Evolutionary conservation across 2,888 invertebrate genomes (phyloP).

Genomic region (Orthonevra nobilis): DNA sequence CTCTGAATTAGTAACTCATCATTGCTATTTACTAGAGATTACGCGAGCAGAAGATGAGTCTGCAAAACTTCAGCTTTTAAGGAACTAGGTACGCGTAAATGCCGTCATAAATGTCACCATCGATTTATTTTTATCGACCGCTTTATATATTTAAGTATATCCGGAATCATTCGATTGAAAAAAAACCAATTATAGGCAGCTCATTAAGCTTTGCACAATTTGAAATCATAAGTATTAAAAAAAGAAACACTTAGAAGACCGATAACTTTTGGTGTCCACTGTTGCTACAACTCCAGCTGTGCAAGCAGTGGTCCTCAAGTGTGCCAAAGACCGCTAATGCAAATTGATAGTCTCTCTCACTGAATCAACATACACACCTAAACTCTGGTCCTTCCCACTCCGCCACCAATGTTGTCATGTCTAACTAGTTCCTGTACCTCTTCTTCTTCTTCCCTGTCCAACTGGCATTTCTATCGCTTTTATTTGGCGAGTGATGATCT

Average conservation of each 20-base stretch:
- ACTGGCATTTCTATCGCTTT: slow-evolving; percentile 52
- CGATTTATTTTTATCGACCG: no score
- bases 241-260: no score
- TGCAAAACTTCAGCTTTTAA: no score
- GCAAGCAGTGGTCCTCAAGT: slow-evolving; percentile 44
- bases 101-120: not conserved
- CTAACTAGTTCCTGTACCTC: slow-evolving; percentile 45
- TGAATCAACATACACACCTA: slow-evolving; percentile 29
- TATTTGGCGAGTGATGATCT: slow-evolving; percentile 61
- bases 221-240: no score
- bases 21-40: no score
- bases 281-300: slow-evolving; percentile 20
- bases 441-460: slow-evolving; percentile 14
- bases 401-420: not conserved
- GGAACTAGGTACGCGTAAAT: no score
- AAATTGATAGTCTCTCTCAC: slow-evolving; percentile 60
- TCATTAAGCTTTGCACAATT: no score
- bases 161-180: no score
- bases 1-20: no score
- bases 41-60: no score
- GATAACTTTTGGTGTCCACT: slow-evolving; percentile 19
- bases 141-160: no score
- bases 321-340: slow-evolving; percentile 61
- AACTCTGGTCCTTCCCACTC: slow-evolving; percentile 45
- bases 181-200: no score